phyloP scores from a whole-genome alignment of 2,797 vertebrate genomes.

The Crenuchus spilurus region DNA sequence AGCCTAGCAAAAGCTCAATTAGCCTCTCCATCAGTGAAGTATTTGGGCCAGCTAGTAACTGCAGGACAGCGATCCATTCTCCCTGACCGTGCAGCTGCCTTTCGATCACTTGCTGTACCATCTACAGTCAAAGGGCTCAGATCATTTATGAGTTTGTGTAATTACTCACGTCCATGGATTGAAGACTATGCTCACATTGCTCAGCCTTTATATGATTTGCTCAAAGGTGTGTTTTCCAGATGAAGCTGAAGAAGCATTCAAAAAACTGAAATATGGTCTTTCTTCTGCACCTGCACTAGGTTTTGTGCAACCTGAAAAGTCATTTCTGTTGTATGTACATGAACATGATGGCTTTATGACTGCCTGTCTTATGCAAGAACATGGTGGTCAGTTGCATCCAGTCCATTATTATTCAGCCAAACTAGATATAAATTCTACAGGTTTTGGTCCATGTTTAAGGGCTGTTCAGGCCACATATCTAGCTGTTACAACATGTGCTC shows the following conservation, averaged over 20 bases:
- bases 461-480: slow-evolving; percentile 5
- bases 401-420: not conserved
- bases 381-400: not conserved
- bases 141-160: not conserved
- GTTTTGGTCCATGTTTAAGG: slow-evolving; percentile 17
- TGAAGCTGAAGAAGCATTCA: not conserved
- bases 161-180: slow-evolving; percentile 4
- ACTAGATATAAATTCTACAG: not conserved
- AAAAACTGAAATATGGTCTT: not conserved
- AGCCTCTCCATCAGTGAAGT: not conserved
- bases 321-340: not conserved
- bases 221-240: not conserved
- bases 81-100: not conserved
- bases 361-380: not conserved
- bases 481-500: no score
- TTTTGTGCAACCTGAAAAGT: not conserved
- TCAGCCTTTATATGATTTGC: not conserved
- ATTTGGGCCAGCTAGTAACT: not conserved
- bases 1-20: slow-evolving; percentile 6
- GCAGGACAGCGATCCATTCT: not conserved
- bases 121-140: not conserved
- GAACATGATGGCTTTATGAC: not conserved
- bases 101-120: no score
- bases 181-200: slow-evolving; percentile 8
- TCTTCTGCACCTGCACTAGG: not conserved